Base-by-base conservation (phyloP, 2,113 vertebrate species). In the Esox niger region DNA sequence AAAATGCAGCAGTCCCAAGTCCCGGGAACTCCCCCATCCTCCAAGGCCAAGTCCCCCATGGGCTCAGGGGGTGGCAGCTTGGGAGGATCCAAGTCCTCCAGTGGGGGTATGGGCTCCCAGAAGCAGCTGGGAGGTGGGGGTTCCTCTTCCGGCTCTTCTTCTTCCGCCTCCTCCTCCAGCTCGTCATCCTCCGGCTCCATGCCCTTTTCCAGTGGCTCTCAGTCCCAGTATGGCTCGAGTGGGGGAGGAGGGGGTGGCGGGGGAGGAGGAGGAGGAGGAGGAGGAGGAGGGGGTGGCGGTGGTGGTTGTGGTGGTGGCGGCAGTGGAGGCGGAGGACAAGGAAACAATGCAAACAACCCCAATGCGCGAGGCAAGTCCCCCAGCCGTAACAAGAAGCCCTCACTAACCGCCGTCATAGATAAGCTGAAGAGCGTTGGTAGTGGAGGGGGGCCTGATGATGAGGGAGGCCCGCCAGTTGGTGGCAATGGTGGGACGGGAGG, bases 381-480 rank as follows among this genome's bases (percentile, higher is more conserved):
- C 2, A 98, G 96, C 86, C 93, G 97, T 70, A 99, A 98, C 91
- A 98, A 99, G 89, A 98, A 98, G 75, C 97, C 97, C 0, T 99
- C 97, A 1, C 91, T 99, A 71, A 99, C 94, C 0, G 97, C 97
- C 0, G 97, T 99, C 75, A 99, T 98, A 70, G 97, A 99, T 89
- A 99, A 99, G 77, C 90, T 99, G 29, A 99, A 99, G 81, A 97
- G 96, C 31, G 97, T 98, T 33, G 96, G 97, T 46, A 94, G 95
- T 6, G 96, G 95, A 46, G 90, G 90, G 30, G 94, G 94, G 11
- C 80, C 83, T 1, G 92, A 94, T 1, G 97, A 99, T 5, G 96
- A 99, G 71, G 91, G 92, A 1, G 93, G 95, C 17, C 84, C 87
- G 43, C 80, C 82, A 10, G 82, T 55, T 7, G 78, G 71, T 1